Evolutionary conservation across 2,888 invertebrate genomes (phyloP), one percentile per base, ranked within the genome.

Genomic region (Eupeodes latifasciatus): DNA sequence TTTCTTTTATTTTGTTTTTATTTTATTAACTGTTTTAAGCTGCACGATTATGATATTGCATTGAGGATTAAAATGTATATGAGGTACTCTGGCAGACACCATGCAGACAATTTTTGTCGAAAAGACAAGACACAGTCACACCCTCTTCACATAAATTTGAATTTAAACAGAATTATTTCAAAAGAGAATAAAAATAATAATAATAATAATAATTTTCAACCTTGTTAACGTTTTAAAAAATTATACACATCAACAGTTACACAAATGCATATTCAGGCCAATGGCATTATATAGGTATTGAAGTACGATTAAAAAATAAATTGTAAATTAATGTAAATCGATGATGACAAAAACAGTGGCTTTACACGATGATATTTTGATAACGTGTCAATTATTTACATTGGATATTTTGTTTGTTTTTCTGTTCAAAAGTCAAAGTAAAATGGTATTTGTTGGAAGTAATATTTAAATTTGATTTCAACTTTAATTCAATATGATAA

Each of bases 291-390:
- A 12, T 47, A 27, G 27, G 27, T 27, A 27, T 27, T 2, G 0
- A 2, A 27, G 27, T 27, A 44, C 34, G 47, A 72, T 72, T 59
- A 44, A 47, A 71, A 71, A 36, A 16, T 51, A 69, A 53, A 69
- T 69, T 69, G 53, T 11, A 69, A 69, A 69, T 69, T 2, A 34
- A 72, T 72, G 57, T 59, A 72, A 72, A 72, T 57, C 47, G 27
- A 59, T 47, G 57, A 36, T 14, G 40, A 5, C 5, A 40, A 40
- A 72, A 59, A 72, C 72, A 72, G 72, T 72, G 72, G 72, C 72
- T 47, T 72, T 47, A 72, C 59, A 72, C n/a, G 59, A 59, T 59
- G 47, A 59, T 59, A 34, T 72, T 59, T 47, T 72, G 72, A 72
- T 72, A 72, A 72, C 47, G 72, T 72, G 59, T 72, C 59, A n/a